Percentiles rank a stretch among this genome's conserved stretches.
These are phyloP conservation scores for Phaonia tiefii DNA, from an alignment of 2,888 invertebrate species.

Conservation along the genomic window DNA sequence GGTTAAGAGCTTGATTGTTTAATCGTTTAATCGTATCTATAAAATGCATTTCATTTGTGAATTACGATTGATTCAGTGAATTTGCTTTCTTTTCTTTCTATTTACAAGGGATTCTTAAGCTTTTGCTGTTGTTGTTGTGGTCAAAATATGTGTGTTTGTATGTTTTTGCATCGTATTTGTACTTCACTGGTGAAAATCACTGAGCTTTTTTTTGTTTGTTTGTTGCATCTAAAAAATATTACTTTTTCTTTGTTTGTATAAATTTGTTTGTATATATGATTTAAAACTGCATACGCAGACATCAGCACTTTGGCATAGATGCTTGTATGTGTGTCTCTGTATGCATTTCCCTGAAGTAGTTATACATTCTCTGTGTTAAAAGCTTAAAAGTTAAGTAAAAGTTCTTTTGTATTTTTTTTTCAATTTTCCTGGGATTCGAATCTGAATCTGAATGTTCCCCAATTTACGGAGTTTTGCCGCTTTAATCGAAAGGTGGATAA, in stretches of 20 bases:
- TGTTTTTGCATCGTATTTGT: slow-evolving; percentile 75
- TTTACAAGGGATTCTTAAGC: slow-evolving; percentile 7
- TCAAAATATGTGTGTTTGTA: slow-evolving; percentile 50
- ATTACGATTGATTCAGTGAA: slow-evolving; percentile 1
- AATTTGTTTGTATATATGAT: slow-evolving; percentile 67
- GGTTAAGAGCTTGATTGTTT: too few species aligned
- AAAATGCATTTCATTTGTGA: slow-evolving; percentile 7
- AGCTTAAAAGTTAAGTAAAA: slow-evolving; percentile 58
- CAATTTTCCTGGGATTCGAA: slow-evolving; percentile 61
- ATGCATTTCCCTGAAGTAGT: slow-evolving; percentile 65
- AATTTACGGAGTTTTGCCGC: slow-evolving; percentile 75
- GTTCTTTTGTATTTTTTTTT: slow-evolving; percentile 49
- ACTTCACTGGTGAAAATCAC: slow-evolving; percentile 81
- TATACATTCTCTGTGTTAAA: slow-evolving; percentile 55
- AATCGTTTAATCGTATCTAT: not conserved
- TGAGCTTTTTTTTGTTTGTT: slow-evolving; percentile 75
- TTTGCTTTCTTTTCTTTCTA: not conserved
- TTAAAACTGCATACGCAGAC: slow-evolving; percentile 44
- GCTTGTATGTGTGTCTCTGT: slow-evolving; percentile 63
- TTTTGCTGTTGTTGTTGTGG: slow-evolving; percentile 22
- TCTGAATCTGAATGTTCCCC: slow-evolving; percentile 68
- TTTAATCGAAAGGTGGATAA: not conserved
- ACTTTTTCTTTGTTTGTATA: slow-evolving; percentile 67
- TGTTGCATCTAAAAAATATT: slow-evolving; percentile 56
- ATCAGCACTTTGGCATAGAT: slow-evolving; percentile 54